Evolutionary conservation across 2,113 vertebrate genomes (phyloP), one percentile per base, ranked within the genome.

Genomic region (Lonchura striata): DNA sequence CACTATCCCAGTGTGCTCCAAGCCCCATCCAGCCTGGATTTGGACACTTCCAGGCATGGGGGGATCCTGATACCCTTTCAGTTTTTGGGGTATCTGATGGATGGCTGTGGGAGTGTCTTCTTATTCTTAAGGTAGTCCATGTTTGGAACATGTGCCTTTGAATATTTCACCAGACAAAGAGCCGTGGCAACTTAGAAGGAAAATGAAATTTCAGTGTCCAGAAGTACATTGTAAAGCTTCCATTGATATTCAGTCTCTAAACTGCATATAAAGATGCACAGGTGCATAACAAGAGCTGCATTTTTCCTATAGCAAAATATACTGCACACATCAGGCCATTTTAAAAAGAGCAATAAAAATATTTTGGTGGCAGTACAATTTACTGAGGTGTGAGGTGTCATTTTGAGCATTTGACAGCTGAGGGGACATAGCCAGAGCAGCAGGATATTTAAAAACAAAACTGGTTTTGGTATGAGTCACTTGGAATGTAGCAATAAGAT

Each of bases 101-200:
- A 4, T 54, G 22, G 1, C 2, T 0, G 1, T 30, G 19, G 20
- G 15, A 7, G 0, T 19, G 19, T 65, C 15, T 35, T 60, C 41
- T 66, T 71, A 16, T 44, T 71, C 64, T 61, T 28, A 39, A 33
- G 8, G 27, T 9, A 76, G 6, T 44, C 39, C 25, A 56, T 47
- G 49, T 12, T 17, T 63, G 23, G 41, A 80, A 31, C 25, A 0
- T 7, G 15, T 22, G 15, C 25, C 42, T 81, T 61, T 27, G 25
- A 54, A 21, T 70, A 15, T 75, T 83, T 71, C 27, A 44, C 41
- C 37, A 35, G 27, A 24, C 11, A 44, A 28, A 79, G 10, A 52
- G 12, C 24, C 65, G 19, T 60, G 33, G 28, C n/a, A 44, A 11
- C 52, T 66, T 7, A 83, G 30, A 3, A 9, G 42, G 23, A 25